Percentiles rank a stretch among this genome's conserved stretches.
Conservation (phyloP, 2,888 invertebrate genomes). For the Philaethria dido region DNA sequence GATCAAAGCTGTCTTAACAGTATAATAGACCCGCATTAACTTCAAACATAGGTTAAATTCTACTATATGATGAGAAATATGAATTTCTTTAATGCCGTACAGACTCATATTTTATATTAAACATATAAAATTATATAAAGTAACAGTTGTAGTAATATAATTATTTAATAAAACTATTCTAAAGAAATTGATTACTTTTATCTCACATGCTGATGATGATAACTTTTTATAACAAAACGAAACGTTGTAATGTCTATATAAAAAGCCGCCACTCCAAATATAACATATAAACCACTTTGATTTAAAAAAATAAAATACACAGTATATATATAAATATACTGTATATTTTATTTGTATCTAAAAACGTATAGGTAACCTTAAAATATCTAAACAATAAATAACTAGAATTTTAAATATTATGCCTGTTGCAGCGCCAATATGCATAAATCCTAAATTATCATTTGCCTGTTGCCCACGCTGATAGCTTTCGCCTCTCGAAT, state of each 20-base stretch:
- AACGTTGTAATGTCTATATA: no score
- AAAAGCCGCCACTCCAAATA: no score
- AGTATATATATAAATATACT: neutral
- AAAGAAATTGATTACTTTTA: no score
- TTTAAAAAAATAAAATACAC: neutral
- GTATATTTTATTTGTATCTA: no score
- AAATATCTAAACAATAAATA: neutral
- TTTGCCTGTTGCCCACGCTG: slow-evolving; percentile 53
- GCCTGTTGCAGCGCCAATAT: neutral
- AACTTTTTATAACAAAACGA: no score
- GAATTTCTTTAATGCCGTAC: neutral
- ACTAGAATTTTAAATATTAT: neutral
- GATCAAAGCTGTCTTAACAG: slow-evolving; percentile 27
- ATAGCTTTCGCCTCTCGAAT: slow-evolving; percentile 69
- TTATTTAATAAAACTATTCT: no score
- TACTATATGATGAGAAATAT: neutral
- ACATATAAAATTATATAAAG: no score
- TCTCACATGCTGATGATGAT: no score
- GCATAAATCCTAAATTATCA: slow-evolving; percentile 45
- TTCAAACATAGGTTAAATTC: slow-evolving; percentile 16
- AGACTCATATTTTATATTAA: no score
- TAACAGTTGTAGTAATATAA: no score
- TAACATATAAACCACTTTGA: neutral
- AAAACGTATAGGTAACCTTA: neutral
- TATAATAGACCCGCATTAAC: slow-evolving; percentile 18